Conservation (phyloP, 1,140 invertebrate genomes). For the Teleogryllus occipitalis region DNA sequence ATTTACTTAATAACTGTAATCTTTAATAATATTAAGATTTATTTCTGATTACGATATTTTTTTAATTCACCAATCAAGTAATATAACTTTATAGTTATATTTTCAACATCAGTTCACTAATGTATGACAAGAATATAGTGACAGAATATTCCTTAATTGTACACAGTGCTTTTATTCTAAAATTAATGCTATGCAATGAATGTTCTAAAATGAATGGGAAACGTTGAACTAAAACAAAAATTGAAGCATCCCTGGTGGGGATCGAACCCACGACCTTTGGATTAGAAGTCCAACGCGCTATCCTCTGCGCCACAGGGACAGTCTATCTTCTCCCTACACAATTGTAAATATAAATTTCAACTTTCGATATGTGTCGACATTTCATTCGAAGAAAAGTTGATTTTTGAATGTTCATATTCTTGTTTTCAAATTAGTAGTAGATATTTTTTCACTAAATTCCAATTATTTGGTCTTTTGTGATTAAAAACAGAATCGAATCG, state of each 20-base stretch:
- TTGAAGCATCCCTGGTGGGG: slow-evolving; percentile 30
- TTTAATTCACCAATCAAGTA: no score
- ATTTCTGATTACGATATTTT: no score
- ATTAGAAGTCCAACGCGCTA: slow-evolving; percentile 50
- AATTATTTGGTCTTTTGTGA: background rate
- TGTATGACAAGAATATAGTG: no score
- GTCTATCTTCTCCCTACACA: background rate
- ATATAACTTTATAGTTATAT: no score
- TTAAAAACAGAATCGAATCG: background rate
- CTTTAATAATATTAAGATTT: no score
- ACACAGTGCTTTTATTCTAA: no score
- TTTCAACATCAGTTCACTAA: no score
- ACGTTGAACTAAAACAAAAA: background rate
- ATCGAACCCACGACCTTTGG: slow-evolving; percentile 53
- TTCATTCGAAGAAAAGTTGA: background rate
- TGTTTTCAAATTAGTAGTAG: background rate
- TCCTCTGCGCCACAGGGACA: slow-evolving; percentile 40
- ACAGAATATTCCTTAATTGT: no score
- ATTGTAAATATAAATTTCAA: background rate
- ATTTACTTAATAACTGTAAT: no score
- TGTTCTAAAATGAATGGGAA: no score
- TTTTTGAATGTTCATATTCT: background rate
- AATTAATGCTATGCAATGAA: no score
- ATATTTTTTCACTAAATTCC: background rate
- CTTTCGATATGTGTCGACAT: background rate